Percentiles rank a stretch among this genome's conserved stretches.
These are phyloP conservation scores for Zaprionus lineosus DNA, from an alignment of 2,888 invertebrate genomes.

Conservation along the genomic window DNA sequence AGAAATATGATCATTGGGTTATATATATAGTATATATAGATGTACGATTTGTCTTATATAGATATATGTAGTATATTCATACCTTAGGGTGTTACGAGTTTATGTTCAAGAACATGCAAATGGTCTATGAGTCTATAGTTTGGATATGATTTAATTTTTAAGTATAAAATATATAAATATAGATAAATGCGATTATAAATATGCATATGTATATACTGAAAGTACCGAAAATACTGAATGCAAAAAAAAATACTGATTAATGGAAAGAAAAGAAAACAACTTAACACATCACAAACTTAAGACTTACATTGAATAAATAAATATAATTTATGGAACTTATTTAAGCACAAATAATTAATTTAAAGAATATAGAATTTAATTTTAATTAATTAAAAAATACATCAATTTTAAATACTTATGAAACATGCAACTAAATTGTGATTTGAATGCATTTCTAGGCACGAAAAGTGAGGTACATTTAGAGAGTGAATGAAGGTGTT, in stretches of 20 bases:
- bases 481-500: not conserved
- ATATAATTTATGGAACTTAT: no score
- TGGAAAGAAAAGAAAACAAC: no score
- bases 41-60: not conserved
- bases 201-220: no score
- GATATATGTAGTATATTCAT: not conserved
- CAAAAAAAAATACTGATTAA: no score
- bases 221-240: no score
- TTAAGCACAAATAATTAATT: not conserved
- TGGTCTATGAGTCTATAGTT: no score
- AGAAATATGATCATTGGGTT: slow-evolving; percentile 8
- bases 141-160: no score
- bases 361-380: not conserved
- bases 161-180: no score
- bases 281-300: no score
- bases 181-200: no score
- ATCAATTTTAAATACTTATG: not conserved
- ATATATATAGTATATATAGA: not conserved
- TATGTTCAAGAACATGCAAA: slow-evolving; percentile 37
- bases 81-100: not conserved
- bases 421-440: slow-evolving; percentile 19
- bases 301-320: no score
- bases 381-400: not conserved
- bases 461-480: not conserved
- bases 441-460: not conserved